phyloP scores from a whole-genome alignment of 2,113 vertebrate species.

The Pan troglodytes region NHGRI_mPanTro3-v2.1_pri NC_072419.2:28561501-28562000 shows the following conservation, averaged over 20 bases:
- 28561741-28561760: background rate
- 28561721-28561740: background rate
- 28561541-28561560: background rate
- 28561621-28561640: background rate
- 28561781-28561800: background rate
- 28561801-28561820: background rate
- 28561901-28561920: background rate
- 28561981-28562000: background rate
- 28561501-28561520: too few relatives aligned
- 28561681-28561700: background rate
- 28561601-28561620: too few relatives aligned
- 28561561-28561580: background rate
- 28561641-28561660: background rate
- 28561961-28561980: background rate
- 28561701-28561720: background rate
- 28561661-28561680: background rate
- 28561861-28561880: background rate
- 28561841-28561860: background rate
- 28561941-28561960: background rate
- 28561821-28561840: background rate
- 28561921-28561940: background rate
- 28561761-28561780: background rate
- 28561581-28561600: background rate
- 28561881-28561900: background rate
- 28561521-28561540: background rate